Evolutionary conservation across 2,797 vertebrate genomes (phyloP), one percentile per base, ranked within the genome.

Genomic region (Danio albolineatus): DNA sequence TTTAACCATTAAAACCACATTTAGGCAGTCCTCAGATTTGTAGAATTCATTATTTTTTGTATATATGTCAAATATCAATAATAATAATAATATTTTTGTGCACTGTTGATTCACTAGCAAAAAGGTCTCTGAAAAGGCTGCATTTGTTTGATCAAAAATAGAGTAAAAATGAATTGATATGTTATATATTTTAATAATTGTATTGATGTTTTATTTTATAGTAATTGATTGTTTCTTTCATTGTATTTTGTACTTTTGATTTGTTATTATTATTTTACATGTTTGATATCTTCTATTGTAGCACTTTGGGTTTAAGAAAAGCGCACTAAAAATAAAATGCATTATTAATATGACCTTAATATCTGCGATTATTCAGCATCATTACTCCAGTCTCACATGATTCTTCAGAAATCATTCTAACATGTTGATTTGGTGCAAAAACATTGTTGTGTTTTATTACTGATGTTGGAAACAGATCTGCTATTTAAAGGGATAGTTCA

Each of bases 31-130:
- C 81, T 66, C 16, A 59, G 2, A 73, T 56, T 70, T 57, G 62
- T 13, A 21, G 21, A 46, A 43, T 54, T 43, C 16, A 71, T 70
- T 61, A 51, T 38, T 41, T n/a, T 71, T 49, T 19, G 10, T 19
- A 41, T 57, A 66, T 75, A 79, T 60, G 60, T 62, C n/a, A 46
- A 69, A 76, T 80, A 66, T 14, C 14, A 46, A 12, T 41, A 44
- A n/a, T n/a, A n/a, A n/a, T n/a, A n/a, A n/a, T n/a, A n/a, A n/a
- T n/a, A n/a, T n/a, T n/a, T n/a, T n/a, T n/a, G n/a, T n/a, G n/a
- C n/a, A n/a, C n/a, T n/a, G 28, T 53, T 51, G 46, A 39, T 69
- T 1, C 14, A 51, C 21, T 38, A n/a, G n/a, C 36, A 69, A 17
- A 28, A 28, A 28, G 28, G 19, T 57, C 19, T 56, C 19, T 21